phyloP scores from a whole-genome alignment of 2,797 vertebrate genomes.

The Geotrypetes seraphini region DNA sequence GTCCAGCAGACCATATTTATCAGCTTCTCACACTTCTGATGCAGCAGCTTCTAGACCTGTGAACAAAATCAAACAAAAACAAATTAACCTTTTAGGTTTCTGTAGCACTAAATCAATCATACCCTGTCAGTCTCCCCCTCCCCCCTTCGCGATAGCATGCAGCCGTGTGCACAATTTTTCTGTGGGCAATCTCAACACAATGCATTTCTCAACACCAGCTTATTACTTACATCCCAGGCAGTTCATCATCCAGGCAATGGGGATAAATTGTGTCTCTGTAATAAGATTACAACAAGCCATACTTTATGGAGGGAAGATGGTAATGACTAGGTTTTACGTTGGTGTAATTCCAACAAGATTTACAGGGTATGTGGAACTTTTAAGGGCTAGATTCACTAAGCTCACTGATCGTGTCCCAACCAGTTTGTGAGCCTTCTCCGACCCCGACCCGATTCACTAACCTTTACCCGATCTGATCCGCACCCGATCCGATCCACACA shows the following conservation, averaged over 20 bases:
- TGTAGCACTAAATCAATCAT: slow-evolving; percentile 10
- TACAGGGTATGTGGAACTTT: slow-evolving; percentile 30
- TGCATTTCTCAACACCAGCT: not conserved
- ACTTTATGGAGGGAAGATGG: slow-evolving; percentile 16
- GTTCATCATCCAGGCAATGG: slow-evolving; percentile 20
- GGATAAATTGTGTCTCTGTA: slow-evolving; percentile 25
- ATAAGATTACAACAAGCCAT: slow-evolving; percentile 20
- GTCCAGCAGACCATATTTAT: not conserved
- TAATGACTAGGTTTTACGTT: slow-evolving; percentile 33
- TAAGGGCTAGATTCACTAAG: too few relatives aligned
- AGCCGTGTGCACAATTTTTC: not conserved
- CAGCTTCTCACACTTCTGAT: not conserved
- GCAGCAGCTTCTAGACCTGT: slow-evolving; percentile 3
- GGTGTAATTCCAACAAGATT: slow-evolving; percentile 39
- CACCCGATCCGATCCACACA: too few relatives aligned
- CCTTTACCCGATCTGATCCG: too few relatives aligned
- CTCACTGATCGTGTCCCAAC: too few relatives aligned
- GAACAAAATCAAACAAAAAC: slow-evolving; percentile 23
- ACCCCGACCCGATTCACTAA: too few relatives aligned
- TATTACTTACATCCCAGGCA: slow-evolving; percentile 1
- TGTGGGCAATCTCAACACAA: slow-evolving; percentile 6
- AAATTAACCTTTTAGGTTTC: slow-evolving; percentile 22
- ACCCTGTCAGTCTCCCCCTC: not conserved
- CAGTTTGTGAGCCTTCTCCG: too few relatives aligned
- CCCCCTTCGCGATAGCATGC: not conserved